Percentiles rank a stretch among this genome's conserved stretches.
Conservation (phyloP, 2,797 vertebrate genomes). For the Lepus oiostolus region DNA sequence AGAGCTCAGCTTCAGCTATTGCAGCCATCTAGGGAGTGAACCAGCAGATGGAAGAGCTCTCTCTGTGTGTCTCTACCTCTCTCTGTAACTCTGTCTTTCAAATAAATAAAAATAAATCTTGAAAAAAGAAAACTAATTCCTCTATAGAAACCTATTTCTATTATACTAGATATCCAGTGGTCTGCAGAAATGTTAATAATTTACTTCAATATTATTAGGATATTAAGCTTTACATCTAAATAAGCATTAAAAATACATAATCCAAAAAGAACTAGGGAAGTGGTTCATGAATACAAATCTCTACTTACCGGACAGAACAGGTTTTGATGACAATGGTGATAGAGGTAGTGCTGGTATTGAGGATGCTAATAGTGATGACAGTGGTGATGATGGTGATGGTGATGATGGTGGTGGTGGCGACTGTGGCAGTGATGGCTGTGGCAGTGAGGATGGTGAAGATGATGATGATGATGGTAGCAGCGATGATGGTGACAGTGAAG, state of each 20-base stretch:
- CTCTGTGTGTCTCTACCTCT: too few relatives aligned
- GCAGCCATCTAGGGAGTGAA: too few relatives aligned
- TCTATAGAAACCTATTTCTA: neutral
- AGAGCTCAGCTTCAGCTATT: too few relatives aligned
- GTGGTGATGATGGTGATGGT: fast-evolving
- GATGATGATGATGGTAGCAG: fast-evolving
- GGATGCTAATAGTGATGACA: fast-evolving
- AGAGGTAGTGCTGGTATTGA: neutral
- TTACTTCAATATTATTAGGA: neutral
- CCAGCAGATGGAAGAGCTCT: too few relatives aligned
- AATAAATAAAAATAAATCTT: too few relatives aligned
- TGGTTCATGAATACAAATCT: neutral
- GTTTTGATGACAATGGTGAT: neutral
- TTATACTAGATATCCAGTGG: neutral
- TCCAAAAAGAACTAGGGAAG: neutral
- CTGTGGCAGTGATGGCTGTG: fast-evolving
- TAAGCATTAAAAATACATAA: neutral
- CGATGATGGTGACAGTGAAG: too few relatives aligned
- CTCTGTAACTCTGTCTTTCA: too few relatives aligned
- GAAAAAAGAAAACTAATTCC: neutral
- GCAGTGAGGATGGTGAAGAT: neutral
- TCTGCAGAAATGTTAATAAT: neutral
- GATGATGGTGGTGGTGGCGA: fast-evolving
- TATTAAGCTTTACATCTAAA: neutral
- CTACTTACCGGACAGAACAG: conserved; percentile 42